These are phyloP conservation scores for Scaptomyza caliginosa DNA, from an alignment of 2,888 invertebrate genomes.

Conservation along the genomic window DNA sequence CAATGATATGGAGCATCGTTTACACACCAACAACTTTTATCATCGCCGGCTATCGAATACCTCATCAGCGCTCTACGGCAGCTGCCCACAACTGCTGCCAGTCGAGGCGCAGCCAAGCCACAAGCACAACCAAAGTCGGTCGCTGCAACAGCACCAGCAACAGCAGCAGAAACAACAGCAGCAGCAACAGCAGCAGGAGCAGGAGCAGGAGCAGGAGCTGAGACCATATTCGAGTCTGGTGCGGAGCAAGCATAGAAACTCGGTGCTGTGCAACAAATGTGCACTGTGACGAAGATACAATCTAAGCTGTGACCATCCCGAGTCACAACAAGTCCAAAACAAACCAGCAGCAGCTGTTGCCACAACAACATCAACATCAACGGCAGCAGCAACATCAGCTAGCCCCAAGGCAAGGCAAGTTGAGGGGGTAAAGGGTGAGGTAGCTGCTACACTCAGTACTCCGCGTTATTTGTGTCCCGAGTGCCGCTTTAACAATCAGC, in stretches of 20 bases:
- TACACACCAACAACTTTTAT: conserved; percentile 58
- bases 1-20: conserved; percentile 80
- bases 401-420: conserved; percentile 32
- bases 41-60: conserved; percentile 78
- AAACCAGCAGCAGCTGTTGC: conserved; percentile 1
- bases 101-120: conserved; percentile 16
- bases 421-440: background rate
- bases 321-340: conserved; percentile 28
- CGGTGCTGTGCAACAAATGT: conserved; percentile 81
- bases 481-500: conserved; percentile 83
- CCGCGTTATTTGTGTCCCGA: conserved; percentile 81
- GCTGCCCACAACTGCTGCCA: conserved; percentile 81
- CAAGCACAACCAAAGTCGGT: conserved; percentile 1
- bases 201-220: conserved; percentile 33
- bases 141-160: conserved; percentile 15
- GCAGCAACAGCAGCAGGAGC: conserved; percentile 23
- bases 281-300: conserved; percentile 84
- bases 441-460: conserved; percentile 46
- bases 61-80: conserved; percentile 81
- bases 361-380: conserved; percentile 5
- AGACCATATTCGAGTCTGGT: conserved; percentile 67
- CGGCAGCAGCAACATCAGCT: conserved; percentile 2
- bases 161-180: conserved; percentile 36
- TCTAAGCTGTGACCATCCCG: conserved; percentile 79
- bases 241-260: conserved; percentile 63